Base-by-base conservation (phyloP, 1,140 invertebrate genomes). In the Chironomus tepperi region DNA sequence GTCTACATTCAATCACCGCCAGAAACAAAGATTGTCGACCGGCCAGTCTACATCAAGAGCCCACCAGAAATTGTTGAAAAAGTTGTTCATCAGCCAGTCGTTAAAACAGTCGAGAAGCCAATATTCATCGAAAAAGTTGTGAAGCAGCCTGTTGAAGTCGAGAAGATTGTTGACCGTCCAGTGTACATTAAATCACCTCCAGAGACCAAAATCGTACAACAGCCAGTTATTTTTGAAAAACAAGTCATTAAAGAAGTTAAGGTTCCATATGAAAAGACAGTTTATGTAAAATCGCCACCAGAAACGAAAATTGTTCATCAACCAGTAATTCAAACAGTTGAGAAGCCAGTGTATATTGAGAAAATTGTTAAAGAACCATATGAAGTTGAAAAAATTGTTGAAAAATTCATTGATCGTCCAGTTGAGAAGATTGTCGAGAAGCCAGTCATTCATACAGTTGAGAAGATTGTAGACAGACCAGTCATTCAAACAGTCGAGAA, bases 401-500 rank as follows among this genome's bases (percentile, higher is more conserved):
- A 74, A 43, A 16, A 21, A 42, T n/a, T 15, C 1, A 43, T 74
- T 43, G n/a, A 74, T 7, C 16, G 65, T 18, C 65, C 65, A 10
- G 16, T 21, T 0, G 65, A 70, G 18, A 70, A 74, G 43, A 57
- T 74, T 74, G 43, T 74, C 10, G 42, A 76, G 5, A 64, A 65
- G 24, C 74, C 75, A 3, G 73, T 75, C 1, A 43, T 75, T 34
- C 16, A 76, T 12, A 70, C 65, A 7, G 64, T 75, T 43, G 73
- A 75, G 18, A 83, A 83, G 73, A 80, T 82, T 12, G 74, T 83
- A 7, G 83, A 86, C 73, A 83, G 81, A 67, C 86, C 83, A 1
- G 81, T 88, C 0, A 83, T 88, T 75, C 80, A 85, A 43, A 80
- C 83, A 15, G 80, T 85, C 34, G 80, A 83, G 70, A 79, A 86